A percentile compares a stretch with the other conserved stretches of the same genome.
phyloP scores from a whole-genome alignment of 1,140 invertebrate species.

The Aleiodes sp. region DNA sequence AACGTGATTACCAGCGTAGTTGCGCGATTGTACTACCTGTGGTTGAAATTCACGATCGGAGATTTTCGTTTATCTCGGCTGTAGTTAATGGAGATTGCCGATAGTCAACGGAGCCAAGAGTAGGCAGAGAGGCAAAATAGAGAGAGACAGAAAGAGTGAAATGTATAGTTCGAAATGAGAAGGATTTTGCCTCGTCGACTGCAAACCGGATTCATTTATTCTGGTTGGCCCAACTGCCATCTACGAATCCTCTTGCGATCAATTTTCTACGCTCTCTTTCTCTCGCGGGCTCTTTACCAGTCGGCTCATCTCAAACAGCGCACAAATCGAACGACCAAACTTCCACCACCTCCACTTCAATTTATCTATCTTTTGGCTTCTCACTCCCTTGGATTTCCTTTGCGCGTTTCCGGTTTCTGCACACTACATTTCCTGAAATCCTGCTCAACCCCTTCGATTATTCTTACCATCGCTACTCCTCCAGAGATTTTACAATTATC shows the following conservation, averaged over 20 bases:
- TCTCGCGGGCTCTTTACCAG: background rate
- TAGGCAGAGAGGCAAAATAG: too few species aligned
- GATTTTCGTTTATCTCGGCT: constrained; percentile 26
- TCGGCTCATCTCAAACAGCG: constrained; percentile 1
- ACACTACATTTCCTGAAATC: constrained; percentile 3
- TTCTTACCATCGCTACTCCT: constrained; percentile 9
- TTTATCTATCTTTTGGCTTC: constrained; percentile 20
- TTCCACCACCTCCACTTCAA: background rate
- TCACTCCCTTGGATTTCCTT: constrained; percentile 9
- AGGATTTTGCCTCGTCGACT: constrained; percentile 20
- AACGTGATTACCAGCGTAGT: background rate
- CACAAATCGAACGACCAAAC: constrained; percentile 11
- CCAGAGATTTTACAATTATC: too few species aligned
- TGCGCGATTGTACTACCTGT: background rate
- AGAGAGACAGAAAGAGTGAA: background rate
- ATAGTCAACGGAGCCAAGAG: constrained; percentile 26
- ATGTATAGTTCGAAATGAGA: background rate
- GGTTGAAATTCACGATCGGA: constrained; percentile 1
- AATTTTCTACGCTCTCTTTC: background rate
- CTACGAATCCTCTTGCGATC: constrained; percentile 15
- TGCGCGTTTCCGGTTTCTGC: constrained; percentile 1
- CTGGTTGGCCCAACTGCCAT: constrained; percentile 10
- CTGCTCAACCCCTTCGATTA: background rate
- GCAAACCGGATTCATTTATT: constrained; percentile 31
- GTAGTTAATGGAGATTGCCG: constrained; percentile 34